Evolutionary conservation across 2,888 invertebrate genomes (phyloP).

Genomic region (Beris morrisii): DNA sequence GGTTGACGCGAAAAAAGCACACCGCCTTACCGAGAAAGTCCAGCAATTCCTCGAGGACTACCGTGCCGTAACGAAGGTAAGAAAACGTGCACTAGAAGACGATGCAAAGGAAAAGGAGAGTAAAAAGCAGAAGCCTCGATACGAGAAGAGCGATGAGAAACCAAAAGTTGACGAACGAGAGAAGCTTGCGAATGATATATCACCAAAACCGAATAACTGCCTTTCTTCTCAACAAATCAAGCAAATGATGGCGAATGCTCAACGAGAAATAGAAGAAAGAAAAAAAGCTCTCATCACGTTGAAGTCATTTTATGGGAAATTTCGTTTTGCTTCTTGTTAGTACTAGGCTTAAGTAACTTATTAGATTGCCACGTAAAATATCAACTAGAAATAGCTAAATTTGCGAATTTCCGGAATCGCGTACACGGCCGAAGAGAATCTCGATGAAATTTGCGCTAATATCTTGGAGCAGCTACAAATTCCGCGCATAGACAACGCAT

Average conservation of each 20-base stretch:
- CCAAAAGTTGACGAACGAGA: constrained; percentile 50
- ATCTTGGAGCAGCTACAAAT: too few species aligned
- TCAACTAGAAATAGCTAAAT: too few species aligned
- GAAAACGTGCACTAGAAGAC: constrained; percentile 66
- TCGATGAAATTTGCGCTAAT: too few species aligned
- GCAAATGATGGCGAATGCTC: constrained; percentile 92
- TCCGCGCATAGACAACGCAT: too few species aligned
- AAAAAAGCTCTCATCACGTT: constrained; percentile 73
- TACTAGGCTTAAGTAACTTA: too few species aligned
- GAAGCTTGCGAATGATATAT: constrained; percentile 46
- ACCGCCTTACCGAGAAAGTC: constrained; percentile 75
- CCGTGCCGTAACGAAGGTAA: constrained; percentile 60
- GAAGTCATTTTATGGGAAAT: too few species aligned
- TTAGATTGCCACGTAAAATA: too few species aligned
- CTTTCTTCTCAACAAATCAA: constrained; percentile 62
- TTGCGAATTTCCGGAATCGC: too few species aligned
- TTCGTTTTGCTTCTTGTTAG: too few species aligned
- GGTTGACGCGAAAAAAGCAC: constrained; percentile 78
- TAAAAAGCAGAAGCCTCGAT: constrained; percentile 52
- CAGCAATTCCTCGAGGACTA: constrained; percentile 72
- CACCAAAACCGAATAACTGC: constrained; percentile 17
- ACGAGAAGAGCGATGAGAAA: constrained; percentile 37
- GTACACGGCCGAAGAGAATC: too few species aligned
- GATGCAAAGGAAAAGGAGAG: constrained; percentile 54
- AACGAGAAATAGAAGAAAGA: constrained; percentile 87